These are phyloP conservation scores for Diceros bicornis DNA, from an alignment of 2,797 vertebrate species.

Conservation along the genomic window DNA sequence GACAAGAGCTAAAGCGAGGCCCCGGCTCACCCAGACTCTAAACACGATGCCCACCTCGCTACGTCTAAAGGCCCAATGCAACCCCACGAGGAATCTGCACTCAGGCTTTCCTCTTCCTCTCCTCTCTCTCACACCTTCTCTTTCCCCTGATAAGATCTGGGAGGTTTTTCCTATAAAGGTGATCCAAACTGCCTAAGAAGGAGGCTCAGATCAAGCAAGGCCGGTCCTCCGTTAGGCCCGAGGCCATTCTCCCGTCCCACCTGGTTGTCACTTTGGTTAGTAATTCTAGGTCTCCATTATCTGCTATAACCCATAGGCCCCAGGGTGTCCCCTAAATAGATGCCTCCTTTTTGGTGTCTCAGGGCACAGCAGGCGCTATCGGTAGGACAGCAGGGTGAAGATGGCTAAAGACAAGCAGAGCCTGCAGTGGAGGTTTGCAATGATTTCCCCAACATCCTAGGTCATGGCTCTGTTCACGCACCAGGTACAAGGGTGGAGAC, in stretches of 20 bases:
- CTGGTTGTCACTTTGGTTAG: too few relatives aligned
- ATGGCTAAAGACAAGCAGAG: not conserved
- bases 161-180: not conserved
- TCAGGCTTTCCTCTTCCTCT: not conserved
- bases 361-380: not conserved
- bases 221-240: not conserved
- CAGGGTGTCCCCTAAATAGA: not conserved
- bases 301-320: not conserved
- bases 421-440: not conserved
- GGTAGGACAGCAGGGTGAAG: not conserved
- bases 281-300: not conserved
- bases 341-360: not conserved
- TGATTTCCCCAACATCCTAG: not conserved
- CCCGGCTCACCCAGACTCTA: too few relatives aligned
- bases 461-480: not conserved
- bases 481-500: fast-evolving
- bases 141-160: not conserved
- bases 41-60: fast-evolving
- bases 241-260: not conserved
- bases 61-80: not conserved
- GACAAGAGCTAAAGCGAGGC: not conserved
- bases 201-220: not conserved
- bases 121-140: not conserved
- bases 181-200: not conserved
- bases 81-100: too few relatives aligned